Conservation (phyloP, 2,113 vertebrate species). For the Catharus minimus region DNA sequence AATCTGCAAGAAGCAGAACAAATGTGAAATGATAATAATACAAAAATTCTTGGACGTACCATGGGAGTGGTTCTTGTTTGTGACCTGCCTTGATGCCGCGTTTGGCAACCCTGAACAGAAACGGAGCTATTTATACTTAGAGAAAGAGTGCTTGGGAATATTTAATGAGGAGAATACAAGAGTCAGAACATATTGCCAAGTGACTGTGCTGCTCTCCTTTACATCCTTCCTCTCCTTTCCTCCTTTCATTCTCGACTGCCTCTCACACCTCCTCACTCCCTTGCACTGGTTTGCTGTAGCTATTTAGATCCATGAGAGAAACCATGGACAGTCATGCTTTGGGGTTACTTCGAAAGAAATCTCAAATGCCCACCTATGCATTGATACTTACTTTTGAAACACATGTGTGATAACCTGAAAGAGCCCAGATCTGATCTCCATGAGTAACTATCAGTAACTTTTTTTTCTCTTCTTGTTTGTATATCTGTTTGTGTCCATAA, state of each 20-base stretch:
- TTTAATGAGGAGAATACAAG: not conserved
- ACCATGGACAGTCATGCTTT: not conserved
- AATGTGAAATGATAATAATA: not conserved
- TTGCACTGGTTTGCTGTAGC: not conserved
- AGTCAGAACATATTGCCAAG: not conserved
- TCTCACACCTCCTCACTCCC: not conserved
- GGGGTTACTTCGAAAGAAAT: not conserved
- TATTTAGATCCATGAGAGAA: not conserved
- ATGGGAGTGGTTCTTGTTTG: not conserved
- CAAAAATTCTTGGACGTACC: not conserved
- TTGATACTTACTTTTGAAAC: conserved; percentile 7
- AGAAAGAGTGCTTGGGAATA: not conserved
- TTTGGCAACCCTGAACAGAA: not conserved
- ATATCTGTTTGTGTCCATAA: not conserved
- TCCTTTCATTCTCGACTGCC: not conserved
- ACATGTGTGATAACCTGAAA: not conserved
- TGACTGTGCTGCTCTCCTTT: not conserved
- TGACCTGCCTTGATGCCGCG: not conserved
- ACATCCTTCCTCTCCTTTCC: not conserved
- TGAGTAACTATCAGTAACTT: conserved; percentile 10
- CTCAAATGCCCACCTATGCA: not conserved
- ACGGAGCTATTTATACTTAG: not conserved
- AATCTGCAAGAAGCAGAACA: not conserved
- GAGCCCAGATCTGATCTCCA: conserved; percentile 5
- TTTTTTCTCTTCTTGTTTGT: conserved; percentile 24